Conservation (phyloP, 2,113 vertebrate species). For the Sorex araneus region DNA sequence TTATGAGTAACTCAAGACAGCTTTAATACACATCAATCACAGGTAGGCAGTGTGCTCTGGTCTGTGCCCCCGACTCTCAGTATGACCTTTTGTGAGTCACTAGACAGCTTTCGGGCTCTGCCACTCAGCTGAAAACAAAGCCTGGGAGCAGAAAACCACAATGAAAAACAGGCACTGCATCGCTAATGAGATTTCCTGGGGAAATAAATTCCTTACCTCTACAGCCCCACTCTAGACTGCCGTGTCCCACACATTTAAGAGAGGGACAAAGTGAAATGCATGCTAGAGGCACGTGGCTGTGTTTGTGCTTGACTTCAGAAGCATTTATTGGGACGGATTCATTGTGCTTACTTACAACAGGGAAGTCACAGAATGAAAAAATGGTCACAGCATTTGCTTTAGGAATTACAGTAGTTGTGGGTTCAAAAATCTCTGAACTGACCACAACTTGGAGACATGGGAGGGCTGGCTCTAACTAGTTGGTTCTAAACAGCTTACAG, state of each 20-base stretch:
- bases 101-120: constrained; percentile 69
- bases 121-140: constrained; percentile 83
- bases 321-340: neutral
- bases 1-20: constrained; percentile 77
- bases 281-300: constrained; percentile 44
- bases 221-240: constrained; percentile 66
- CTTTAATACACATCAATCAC: constrained; percentile 81
- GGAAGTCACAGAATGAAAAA: neutral
- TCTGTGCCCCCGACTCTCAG: constrained; percentile 62
- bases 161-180: constrained; percentile 85
- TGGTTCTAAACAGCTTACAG: constrained; percentile 49
- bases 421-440: constrained; percentile 63
- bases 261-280: constrained; percentile 67
- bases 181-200: constrained; percentile 85
- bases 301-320: neutral
- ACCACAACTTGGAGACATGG: neutral
- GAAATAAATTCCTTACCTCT: constrained; percentile 85
- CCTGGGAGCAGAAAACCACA: constrained; percentile 77
- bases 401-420: constrained; percentile 55
- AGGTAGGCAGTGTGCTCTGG: constrained; percentile 79
- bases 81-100: constrained; percentile 84
- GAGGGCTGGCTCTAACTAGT: neutral
- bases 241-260: constrained; percentile 59
- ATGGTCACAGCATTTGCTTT: constrained; percentile 53
- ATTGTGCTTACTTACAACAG: constrained; percentile 31